phyloP scores from a whole-genome alignment of 2,797 vertebrate species.

The Tympanoctomys barrerae region DNA sequence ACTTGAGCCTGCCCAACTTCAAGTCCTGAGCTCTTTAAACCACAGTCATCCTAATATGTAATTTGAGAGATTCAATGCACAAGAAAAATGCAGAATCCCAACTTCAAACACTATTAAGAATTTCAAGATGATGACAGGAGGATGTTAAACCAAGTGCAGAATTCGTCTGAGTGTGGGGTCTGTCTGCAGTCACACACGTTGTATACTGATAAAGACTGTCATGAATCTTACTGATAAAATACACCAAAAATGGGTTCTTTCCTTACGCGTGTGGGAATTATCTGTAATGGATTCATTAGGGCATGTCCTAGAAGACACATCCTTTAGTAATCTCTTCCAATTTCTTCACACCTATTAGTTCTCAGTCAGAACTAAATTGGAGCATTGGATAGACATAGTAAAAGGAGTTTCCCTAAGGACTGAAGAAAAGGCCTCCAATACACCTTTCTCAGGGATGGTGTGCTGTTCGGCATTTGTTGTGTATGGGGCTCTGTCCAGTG shows the following conservation, averaged over 20 bases:
- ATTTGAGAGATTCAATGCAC: rapidly evolving
- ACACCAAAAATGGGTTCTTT: too few species aligned
- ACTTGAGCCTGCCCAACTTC: background rate
- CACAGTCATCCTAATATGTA: background rate
- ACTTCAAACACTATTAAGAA: background rate
- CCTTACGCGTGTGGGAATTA: background rate
- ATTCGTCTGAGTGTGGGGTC: background rate
- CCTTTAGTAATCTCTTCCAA: background rate
- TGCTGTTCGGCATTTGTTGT: background rate
- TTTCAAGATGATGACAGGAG: background rate
- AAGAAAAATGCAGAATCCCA: background rate
- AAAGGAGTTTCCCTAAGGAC: background rate
- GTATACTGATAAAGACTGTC: background rate
- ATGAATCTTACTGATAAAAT: too few species aligned
- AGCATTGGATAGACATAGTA: background rate
- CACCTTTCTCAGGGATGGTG: rapidly evolving
- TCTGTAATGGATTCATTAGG: background rate
- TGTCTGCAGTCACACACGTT: rapidly evolving
- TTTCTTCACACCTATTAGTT: background rate
- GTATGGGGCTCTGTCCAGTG: background rate
- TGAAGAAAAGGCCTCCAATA: background rate
- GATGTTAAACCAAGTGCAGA: rapidly evolving
- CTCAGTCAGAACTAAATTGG: background rate
- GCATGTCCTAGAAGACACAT: background rate
- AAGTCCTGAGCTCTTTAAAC: background rate